These are phyloP conservation scores for Euproctis similis DNA, from an alignment of 2,888 invertebrate genomes.

Conservation along the genomic window DNA sequence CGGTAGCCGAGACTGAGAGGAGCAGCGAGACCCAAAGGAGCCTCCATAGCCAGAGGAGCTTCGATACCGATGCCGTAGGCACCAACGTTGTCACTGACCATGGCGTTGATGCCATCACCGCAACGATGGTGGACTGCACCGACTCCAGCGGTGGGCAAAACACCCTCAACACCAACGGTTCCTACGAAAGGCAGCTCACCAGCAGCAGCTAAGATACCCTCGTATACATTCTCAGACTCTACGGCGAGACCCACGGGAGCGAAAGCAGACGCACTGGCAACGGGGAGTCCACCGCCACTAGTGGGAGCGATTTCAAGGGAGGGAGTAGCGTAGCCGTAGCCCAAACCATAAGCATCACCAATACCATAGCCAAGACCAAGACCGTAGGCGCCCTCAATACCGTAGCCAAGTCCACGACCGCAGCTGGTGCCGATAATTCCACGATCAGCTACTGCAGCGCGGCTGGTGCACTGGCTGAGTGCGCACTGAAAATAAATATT, in stretches of 20 bases:
- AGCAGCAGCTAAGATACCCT: neutral
- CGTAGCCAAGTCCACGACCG: no score
- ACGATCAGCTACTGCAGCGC: conserved; percentile 21
- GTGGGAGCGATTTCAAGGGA: conserved; percentile 8
- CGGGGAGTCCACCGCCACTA: conserved; percentile 7
- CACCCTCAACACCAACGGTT: neutral
- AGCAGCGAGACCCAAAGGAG: conserved; percentile 2
- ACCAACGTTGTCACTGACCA: neutral
- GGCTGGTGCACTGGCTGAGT: conserved; percentile 3
- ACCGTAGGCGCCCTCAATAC: no score
- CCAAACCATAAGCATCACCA: no score
- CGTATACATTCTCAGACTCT: neutral
- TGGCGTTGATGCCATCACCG: neutral
- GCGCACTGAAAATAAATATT: neutral
- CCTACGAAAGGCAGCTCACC: conserved; percentile 1
- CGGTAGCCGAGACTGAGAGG: neutral
- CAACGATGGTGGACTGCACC: neutral
- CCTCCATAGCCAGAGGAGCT: conserved; percentile 10
- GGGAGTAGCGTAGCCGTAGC: no score
- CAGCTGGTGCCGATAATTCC: conserved; percentile 1
- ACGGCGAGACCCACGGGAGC: conserved; percentile 1
- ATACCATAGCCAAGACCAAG: no score
- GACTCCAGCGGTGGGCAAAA: neutral
- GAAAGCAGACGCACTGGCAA: conserved; percentile 5
- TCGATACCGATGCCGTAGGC: neutral